Conservation (phyloP, 2,113 vertebrate species). For the Hassar affinis region DNA sequence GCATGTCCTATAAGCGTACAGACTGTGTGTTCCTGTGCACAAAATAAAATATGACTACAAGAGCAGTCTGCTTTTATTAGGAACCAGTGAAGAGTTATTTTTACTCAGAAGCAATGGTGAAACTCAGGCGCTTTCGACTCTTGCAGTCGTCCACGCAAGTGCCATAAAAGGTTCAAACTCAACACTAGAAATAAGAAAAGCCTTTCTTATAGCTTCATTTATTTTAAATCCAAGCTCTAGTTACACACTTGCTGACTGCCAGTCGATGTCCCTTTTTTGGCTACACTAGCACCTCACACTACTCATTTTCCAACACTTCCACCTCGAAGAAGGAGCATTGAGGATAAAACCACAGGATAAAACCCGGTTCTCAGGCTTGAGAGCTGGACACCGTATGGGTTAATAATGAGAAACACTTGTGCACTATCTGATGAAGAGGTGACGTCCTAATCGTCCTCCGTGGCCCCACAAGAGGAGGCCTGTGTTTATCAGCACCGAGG, state of each 20-base stretch:
- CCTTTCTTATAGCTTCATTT: constrained; percentile 72
- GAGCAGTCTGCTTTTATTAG: constrained; percentile 46
- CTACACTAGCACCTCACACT: background rate
- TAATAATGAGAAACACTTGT: constrained; percentile 41
- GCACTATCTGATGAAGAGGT: constrained; percentile 47
- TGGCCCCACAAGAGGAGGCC: constrained; percentile 23
- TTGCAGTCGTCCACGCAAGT: constrained; percentile 56
- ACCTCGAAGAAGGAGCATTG: background rate
- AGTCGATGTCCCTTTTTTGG: constrained; percentile 57
- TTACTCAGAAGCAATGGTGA: constrained; percentile 39
- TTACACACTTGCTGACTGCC: constrained; percentile 63
- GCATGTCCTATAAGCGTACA: background rate
- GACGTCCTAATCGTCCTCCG: constrained; percentile 46
- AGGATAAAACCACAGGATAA: background rate
- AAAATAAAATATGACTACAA: constrained; percentile 12
- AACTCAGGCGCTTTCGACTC: constrained; percentile 49
- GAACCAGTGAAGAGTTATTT: constrained; percentile 43
- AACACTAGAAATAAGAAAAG: constrained; percentile 71
- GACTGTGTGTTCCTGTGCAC: background rate
- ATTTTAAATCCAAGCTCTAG: constrained; percentile 73
- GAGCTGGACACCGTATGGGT: constrained; percentile 23
- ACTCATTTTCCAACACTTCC: background rate
- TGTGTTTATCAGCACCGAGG: constrained; percentile 50
- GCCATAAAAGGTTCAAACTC: constrained; percentile 65
- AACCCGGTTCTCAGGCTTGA: constrained; percentile 7